Conservation (phyloP, 2,888 invertebrate species). For the Tipula confusa region DNA sequence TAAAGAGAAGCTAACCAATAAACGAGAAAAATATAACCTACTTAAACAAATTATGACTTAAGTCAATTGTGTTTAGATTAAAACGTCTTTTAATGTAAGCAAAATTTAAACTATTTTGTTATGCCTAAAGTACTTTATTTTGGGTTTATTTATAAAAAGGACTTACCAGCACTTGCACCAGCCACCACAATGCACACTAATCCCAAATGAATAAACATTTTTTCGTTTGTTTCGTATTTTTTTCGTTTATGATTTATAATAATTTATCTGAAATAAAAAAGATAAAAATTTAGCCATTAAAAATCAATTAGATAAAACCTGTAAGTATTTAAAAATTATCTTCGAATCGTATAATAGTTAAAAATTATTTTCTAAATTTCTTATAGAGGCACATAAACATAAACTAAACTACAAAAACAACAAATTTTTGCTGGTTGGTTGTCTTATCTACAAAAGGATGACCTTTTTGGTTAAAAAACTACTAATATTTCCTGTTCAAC, state of each 20-base stretch:
- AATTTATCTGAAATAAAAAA: neutral
- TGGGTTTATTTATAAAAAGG: no score
- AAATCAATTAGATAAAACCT: neutral
- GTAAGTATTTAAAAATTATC: neutral
- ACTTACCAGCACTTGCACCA: neutral
- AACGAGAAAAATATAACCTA: no score
- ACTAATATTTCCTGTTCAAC: neutral
- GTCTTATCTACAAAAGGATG: neutral
- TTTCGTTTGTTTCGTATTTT: neutral
- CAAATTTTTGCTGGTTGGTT: no score
- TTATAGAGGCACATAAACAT: neutral
- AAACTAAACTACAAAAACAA: neutral
- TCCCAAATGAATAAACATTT: neutral
- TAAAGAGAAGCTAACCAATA: no score
- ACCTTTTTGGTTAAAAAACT: neutral
- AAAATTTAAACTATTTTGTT: no score
- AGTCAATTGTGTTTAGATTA: no score
- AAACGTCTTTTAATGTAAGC: no score
- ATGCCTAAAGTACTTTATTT: no score
- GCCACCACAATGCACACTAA: neutral
- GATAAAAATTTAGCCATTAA: neutral
- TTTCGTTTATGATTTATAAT: neutral
- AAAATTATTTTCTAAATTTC: neutral
- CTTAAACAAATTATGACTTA: no score
- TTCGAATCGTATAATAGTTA: neutral